A percentile compares a stretch with the other conserved stretches of the same genome.
Evolutionary conservation across 2,797 vertebrate species (phyloP).

Genomic region (Lycodopsis pacificus): DNA sequence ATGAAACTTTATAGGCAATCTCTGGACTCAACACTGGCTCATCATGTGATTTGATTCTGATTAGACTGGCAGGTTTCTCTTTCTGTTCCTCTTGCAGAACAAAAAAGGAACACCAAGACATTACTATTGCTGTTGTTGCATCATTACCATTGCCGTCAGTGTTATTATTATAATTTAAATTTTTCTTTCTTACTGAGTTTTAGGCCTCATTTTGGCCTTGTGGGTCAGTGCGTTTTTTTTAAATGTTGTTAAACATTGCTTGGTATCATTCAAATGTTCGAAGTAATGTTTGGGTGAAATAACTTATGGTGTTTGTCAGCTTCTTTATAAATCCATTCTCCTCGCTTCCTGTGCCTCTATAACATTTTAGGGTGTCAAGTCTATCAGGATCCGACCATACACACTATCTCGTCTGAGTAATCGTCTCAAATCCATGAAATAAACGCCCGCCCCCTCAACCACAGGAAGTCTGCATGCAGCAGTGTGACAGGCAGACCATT

Average conservation of each 20-base stretch:
- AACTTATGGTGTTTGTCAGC: background rate
- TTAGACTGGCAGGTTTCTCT: slow-evolving; percentile 39
- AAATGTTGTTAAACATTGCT: background rate
- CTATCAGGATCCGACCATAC: slow-evolving; percentile 8
- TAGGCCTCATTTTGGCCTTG: background rate
- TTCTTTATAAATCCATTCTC: background rate
- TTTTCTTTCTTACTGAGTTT: background rate
- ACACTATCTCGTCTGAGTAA: slow-evolving; percentile 41
- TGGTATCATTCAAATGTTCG: background rate
- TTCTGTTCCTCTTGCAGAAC: slow-evolving; percentile 33
- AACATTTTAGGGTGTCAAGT: background rate
- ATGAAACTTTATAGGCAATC: background rate
- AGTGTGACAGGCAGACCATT: background rate
- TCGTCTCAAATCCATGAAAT: slow-evolving; percentile 3
- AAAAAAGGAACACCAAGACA: background rate
- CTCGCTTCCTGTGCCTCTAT: background rate
- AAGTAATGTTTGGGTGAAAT: background rate
- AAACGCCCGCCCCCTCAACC: background rate
- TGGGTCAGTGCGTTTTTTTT: background rate
- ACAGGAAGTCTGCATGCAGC: slow-evolving; percentile 36
- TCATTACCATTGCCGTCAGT: background rate
- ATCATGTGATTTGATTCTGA: slow-evolving; percentile 25
- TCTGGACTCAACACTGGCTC: background rate
- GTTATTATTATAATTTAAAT: background rate
- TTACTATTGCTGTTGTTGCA: background rate